A percentile compares a stretch with the other conserved stretches of the same genome.
Conservation (phyloP, 1,140 invertebrate species). For the Gonioctena quinquepunctata region DNA sequence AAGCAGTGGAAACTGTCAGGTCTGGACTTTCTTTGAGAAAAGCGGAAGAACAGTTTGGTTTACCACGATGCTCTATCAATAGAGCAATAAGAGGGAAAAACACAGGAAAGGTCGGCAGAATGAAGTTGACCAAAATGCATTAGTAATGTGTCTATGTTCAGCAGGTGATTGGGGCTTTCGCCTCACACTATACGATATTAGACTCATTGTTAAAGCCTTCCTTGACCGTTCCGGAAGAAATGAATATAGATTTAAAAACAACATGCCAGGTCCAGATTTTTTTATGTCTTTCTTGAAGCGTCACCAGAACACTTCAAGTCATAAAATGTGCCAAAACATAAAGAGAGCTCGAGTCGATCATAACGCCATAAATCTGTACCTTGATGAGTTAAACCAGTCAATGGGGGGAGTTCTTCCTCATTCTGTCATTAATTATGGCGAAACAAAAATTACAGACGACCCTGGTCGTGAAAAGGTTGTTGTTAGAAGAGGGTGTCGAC, state of each 20-base stretch:
- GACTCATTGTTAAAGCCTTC: conserved; percentile 1
- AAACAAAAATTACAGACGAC: conserved; percentile 18
- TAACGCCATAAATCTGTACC: conserved; percentile 1
- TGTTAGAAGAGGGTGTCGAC: conserved; percentile 44
- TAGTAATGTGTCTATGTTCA: conserved; percentile 1
- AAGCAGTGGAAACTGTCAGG: neutral
- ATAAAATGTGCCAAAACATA: neutral
- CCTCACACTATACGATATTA: neutral
- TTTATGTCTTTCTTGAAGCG: conserved; percentile 12
- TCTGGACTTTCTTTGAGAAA: neutral
- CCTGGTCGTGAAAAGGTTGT: conserved; percentile 27
- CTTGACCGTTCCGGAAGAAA: conserved; percentile 3
- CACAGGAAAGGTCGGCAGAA: neutral
- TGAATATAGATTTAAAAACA: conserved; percentile 9
- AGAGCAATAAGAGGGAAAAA: neutral
- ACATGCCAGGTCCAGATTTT: conserved; percentile 11
- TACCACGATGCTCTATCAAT: neutral
- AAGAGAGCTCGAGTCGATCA: conserved; percentile 5
- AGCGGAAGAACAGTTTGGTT: neutral
- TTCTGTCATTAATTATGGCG: conserved; percentile 9
- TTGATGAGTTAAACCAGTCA: conserved; percentile 6
- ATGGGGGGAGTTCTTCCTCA: neutral
- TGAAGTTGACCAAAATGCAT: neutral
- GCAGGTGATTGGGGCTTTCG: neutral
- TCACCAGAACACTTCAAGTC: conserved; percentile 4